These are phyloP conservation scores for Physocephala rufipes DNA, from an alignment of 2,888 invertebrate species.

Conservation along the genomic window DNA sequence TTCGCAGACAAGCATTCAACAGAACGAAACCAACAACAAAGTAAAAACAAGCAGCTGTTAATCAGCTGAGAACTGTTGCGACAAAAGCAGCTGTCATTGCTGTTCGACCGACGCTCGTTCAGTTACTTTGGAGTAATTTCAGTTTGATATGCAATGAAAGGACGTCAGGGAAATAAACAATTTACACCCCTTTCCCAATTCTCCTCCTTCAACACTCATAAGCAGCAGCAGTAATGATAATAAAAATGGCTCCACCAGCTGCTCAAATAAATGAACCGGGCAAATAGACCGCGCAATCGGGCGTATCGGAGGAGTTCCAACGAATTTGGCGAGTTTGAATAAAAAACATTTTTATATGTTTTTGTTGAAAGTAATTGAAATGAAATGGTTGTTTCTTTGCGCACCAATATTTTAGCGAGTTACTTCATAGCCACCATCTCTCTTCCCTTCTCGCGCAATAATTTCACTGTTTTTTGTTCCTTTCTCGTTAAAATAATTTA, in stretches of 20 bases:
- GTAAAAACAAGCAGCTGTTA: background rate
- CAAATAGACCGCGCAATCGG: background rate
- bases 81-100: conserved; percentile 7
- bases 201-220: no score
- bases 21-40: background rate
- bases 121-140: background rate
- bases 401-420: background rate
- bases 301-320: background rate
- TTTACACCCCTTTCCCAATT: background rate
- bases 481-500: no score
- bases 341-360: conserved; percentile 16
- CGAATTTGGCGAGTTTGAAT: conserved; percentile 11
- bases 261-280: conserved; percentile 7
- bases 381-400: background rate
- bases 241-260: conserved; percentile 15
- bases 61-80: background rate
- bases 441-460: no score
- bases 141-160: conserved; percentile 16
- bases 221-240: background rate
- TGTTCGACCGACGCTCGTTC: no score
- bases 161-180: conserved; percentile 15
- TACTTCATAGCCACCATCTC: background rate
- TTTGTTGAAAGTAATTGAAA: conserved; percentile 16
- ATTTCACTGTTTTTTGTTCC: no score
- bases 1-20: background rate